phyloP scores from a whole-genome alignment of 2,888 invertebrate species.

The Argynnis bischoffii region DNA sequence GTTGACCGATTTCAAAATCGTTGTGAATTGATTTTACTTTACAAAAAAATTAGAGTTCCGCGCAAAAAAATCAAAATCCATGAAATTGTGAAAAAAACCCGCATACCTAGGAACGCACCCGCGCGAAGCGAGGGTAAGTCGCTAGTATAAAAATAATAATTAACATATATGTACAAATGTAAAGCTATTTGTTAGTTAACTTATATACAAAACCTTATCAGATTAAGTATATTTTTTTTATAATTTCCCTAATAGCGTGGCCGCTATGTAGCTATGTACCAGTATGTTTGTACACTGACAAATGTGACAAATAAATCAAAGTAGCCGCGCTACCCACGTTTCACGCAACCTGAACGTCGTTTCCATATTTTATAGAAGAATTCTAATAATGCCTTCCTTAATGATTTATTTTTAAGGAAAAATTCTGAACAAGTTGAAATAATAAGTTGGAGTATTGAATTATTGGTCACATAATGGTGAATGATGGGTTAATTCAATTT shows the following conservation, averaged over 20 bases:
- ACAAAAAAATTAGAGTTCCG: too few relatives aligned
- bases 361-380: slow-evolving; percentile 42
- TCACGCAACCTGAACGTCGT: slow-evolving; percentile 51
- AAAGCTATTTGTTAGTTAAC: too few relatives aligned
- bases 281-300: slow-evolving; percentile 49
- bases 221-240: not conserved
- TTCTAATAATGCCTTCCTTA: slow-evolving; percentile 38
- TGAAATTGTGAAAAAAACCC: too few relatives aligned
- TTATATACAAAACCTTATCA: not conserved
- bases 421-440: slow-evolving; percentile 12
- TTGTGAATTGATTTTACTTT: too few relatives aligned
- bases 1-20: too few relatives aligned
- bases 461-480: slow-evolving; percentile 2
- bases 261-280: not conserved
- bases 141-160: too few relatives aligned
- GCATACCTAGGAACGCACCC: too few relatives aligned
- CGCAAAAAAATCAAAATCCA: too few relatives aligned
- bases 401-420: slow-evolving; percentile 27
- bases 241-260: slow-evolving; percentile 8
- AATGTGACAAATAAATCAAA: slow-evolving; percentile 70
- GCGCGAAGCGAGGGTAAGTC: too few relatives aligned
- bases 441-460: slow-evolving; percentile 1
- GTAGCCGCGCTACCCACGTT: slow-evolving; percentile 51
- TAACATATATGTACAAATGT: too few relatives aligned
- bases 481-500: not conserved